Conservation (phyloP, 30 jellyfish, hydroid and myxozoan species). For the Chironex yamaguchii region DNA sequence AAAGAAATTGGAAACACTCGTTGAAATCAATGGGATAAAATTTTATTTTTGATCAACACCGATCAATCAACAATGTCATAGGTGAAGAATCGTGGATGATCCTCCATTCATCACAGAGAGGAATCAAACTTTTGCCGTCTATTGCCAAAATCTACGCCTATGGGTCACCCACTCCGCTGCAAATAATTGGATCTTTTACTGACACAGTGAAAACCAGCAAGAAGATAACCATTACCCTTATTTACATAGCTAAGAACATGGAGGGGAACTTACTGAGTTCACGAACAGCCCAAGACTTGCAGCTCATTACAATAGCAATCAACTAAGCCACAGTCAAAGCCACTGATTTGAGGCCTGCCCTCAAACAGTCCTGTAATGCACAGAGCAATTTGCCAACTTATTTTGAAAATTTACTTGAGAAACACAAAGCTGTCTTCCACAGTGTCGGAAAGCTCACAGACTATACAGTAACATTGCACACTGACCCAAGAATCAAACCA, state of each 20-base stretch:
- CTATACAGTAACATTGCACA: too few relatives aligned
- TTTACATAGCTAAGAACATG: constrained; percentile 27
- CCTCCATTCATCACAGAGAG: neutral
- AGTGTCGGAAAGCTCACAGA: too few relatives aligned
- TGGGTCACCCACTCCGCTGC: constrained; percentile 16
- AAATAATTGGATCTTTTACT: neutral
- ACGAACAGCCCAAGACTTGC: neutral
- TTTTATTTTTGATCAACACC: constrained; percentile 26
- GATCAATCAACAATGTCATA: constrained; percentile 5
- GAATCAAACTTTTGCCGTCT: neutral
- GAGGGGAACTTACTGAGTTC: constrained; percentile 21
- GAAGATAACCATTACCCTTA: constrained; percentile 2
- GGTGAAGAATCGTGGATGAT: neutral
- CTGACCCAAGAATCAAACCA: too few relatives aligned
- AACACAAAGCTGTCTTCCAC: too few relatives aligned
- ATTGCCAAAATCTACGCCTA: neutral
- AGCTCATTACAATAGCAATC: too few relatives aligned
- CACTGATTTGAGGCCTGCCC: too few relatives aligned
- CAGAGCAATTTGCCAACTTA: too few relatives aligned
- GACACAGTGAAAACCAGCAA: constrained; percentile 12
- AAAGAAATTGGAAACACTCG: constrained; percentile 28
- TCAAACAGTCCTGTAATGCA: too few relatives aligned
- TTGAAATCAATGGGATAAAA: constrained; percentile 17
- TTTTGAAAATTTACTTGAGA: too few relatives aligned
- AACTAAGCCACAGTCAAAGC: too few relatives aligned